Evolutionary conservation across 2,797 vertebrate genomes (phyloP).

Genomic region (Linurgus olivaceus): DNA sequence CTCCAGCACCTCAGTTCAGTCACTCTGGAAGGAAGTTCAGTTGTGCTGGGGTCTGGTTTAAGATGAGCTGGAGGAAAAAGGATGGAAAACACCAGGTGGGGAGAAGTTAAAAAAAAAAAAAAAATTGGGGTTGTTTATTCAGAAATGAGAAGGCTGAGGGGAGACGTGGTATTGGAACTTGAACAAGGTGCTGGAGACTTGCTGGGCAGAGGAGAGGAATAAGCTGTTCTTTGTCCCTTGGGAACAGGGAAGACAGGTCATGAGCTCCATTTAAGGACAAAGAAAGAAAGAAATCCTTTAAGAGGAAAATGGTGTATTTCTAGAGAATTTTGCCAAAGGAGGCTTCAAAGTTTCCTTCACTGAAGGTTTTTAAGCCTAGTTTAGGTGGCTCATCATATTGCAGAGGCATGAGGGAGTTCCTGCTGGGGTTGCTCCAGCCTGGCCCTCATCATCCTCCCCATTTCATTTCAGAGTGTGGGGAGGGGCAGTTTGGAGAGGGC

Average conservation of each 20-base stretch:
- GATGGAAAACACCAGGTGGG: fast-evolving
- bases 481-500: neutral
- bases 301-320: fast-evolving
- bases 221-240: neutral
- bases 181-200: neutral
- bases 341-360: neutral
- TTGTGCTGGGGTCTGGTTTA: neutral
- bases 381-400: neutral
- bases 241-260: neutral
- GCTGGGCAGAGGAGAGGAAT: neutral
- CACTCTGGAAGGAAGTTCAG: fast-evolving
- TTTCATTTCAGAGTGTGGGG: slow-evolving; percentile 1
- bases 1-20: fast-evolving
- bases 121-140: neutral
- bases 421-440: neutral
- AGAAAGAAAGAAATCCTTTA: neutral
- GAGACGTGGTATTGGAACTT: neutral
- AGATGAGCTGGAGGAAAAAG: neutral
- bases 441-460: neutral
- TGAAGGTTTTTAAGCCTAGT: neutral
- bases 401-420: neutral
- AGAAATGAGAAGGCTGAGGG: neutral
- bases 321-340: neutral
- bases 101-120: neutral
- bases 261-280: neutral